Evolutionary conservation across 2,113 vertebrate species (phyloP).

Genomic region (Plecturocebus donacophilus): DNA sequence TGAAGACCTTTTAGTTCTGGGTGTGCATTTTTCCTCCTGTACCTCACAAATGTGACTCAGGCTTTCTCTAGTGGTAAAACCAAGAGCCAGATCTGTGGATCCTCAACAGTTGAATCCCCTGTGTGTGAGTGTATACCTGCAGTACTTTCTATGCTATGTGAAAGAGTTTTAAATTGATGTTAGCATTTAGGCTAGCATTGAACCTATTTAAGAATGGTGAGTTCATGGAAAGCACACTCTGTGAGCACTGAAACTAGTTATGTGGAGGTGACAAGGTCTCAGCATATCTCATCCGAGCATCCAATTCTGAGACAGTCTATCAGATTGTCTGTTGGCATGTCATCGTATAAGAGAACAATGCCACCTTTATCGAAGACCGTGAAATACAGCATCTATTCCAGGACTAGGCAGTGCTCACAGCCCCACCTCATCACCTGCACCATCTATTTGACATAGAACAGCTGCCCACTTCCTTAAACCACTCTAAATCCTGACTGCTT

Average conservation of each 20-base stretch:
- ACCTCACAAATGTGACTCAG: not conserved
- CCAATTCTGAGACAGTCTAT: not conserved
- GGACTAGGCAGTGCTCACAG: not conserved
- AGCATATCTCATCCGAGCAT: not conserved
- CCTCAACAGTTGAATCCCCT: not conserved
- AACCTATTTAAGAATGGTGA: not conserved
- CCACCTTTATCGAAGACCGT: not conserved
- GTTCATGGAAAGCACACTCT: not conserved
- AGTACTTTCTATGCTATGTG: not conserved
- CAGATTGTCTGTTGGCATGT: not conserved
- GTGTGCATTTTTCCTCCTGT: not conserved
- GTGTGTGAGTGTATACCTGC: not conserved
- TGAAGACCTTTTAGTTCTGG: not conserved
- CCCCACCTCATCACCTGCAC: not conserved
- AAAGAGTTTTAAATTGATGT: not conserved
- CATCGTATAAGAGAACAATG: not conserved
- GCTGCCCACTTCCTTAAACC: not conserved
- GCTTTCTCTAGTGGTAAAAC: not conserved
- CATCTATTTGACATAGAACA: not conserved
- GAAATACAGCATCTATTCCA: not conserved
- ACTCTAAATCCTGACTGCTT: not conserved
- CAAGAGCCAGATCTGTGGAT: not conserved
- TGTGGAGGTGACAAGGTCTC: not conserved
- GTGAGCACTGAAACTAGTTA: not conserved
- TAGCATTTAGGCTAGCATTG: not conserved